Evolutionary conservation across 2,113 vertebrate genomes (phyloP).

Genomic region (Thunnus thynnus): DNA sequence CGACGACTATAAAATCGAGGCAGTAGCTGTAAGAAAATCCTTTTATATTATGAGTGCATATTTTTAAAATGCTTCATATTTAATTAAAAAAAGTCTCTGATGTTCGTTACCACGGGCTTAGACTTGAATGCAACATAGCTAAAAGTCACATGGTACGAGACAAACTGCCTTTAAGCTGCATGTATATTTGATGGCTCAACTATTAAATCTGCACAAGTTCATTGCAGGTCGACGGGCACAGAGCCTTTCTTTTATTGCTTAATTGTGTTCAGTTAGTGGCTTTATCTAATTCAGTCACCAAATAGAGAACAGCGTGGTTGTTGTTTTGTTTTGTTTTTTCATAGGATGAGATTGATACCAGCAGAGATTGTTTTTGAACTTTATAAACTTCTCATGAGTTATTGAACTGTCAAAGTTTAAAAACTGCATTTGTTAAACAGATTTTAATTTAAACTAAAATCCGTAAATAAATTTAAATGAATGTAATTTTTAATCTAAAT

Average conservation of each 20-base stretch:
- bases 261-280: neutral
- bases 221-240: neutral
- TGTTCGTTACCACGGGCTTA: neutral
- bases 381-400: neutral
- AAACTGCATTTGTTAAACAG: too few relatives aligned
- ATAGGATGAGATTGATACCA: neutral
- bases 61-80: neutral
- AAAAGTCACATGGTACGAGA: neutral
- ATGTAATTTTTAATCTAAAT: too few relatives aligned
- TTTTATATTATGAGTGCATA: neutral
- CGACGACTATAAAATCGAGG: conserved; percentile 92
- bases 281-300: neutral
- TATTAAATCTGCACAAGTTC: neutral
- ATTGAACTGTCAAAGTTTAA: neutral
- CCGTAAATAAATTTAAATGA: too few relatives aligned
- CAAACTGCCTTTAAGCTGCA: neutral
- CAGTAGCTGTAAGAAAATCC: conserved; percentile 87
- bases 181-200: neutral
- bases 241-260: neutral
- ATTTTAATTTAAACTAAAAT: too few relatives aligned
- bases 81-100: neutral
- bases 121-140: neutral
- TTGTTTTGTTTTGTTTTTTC: neutral
- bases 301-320: too few relatives aligned
- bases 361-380: neutral